Evolutionary conservation across 2,888 invertebrate species (phyloP), one percentile per base, ranked within the genome.

Genomic region (Phalera bucephala): DNA sequence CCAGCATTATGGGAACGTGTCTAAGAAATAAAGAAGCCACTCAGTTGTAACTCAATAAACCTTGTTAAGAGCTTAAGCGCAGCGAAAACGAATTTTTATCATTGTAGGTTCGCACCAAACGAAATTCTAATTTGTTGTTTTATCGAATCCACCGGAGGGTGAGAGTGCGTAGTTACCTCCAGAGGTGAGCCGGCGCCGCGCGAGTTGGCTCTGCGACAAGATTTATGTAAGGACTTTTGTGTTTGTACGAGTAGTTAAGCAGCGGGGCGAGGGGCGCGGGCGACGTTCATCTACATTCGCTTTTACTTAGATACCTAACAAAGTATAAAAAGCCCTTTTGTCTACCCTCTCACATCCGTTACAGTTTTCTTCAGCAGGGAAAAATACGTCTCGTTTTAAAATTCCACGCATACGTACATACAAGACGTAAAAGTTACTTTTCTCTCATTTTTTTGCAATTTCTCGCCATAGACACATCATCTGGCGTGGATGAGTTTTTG

Each of bases 191-290:
- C 64, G 75, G 76, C 78, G 76, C 75, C 78, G 68, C 65, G 64
- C 67, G 75, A 80, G 75, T 75, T 78, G 64, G 69, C 77, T 66
- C 70, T 63, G 72, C 72, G 81, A 81, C 80, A 87, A 89, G 88
- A 90, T 90, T 89, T 89, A 89, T 89, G 85, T 82, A 79, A 80
- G 82, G 85, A 90, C 84, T 89, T 88, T 87, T 84, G 81, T 87
- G 83, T 89, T 89, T 87, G 81, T 79, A 80, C 73, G 77, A 81
- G 78, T 82, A 87, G 87, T 89, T 85, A 86, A 80, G 77, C 73
- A 73, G 69, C 64, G 68, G 55, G 53, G 60, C 52, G 68, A 58
- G 70, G 66, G 58, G 64, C 61, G 69, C 59, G 64, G 62, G 57
- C 40, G 37, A 60, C 59, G 59, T 83, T 89, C 87, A 87, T 88